Base-by-base conservation (phyloP, 2,888 invertebrate species). In the Falcaria lacertinaria region DNA sequence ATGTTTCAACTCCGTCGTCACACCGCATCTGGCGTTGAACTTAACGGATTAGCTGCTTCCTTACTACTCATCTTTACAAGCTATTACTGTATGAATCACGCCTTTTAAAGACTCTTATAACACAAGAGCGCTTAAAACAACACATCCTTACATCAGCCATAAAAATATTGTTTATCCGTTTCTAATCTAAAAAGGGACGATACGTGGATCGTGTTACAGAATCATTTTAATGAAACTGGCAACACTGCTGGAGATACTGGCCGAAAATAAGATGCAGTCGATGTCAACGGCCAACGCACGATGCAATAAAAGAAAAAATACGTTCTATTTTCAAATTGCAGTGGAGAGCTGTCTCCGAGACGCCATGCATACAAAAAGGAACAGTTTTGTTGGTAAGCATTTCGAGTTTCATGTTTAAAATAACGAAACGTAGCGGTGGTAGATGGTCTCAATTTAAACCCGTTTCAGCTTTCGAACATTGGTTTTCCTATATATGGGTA, bases 261-360 rank as follows among this genome's bases (percentile, higher is more conserved):
- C 78, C 80, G 65, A 80, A 85, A 85, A 87, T 87, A 85, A 72
- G 63, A 74, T 80, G 80, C 82, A 78, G 69, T 64, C 53, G 72
- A 80, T 80, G 86, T 80, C 82, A 80, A 78, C 81, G 85, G 68
- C 81, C 87, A 77, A 56, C 60, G 53, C 57, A 69, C 74, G 73
- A 83, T 86, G 87, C 87, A 86, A 80, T 63, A 76, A 74, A 69
- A 78, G 79, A 80, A 81, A 72, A 69, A 50, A 59, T 43, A 42
- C 52, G 58, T 78, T 86, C 86, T 87, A 85, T 85, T 85, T 84
- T 79, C 75, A 83, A 83, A 79, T 79, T 80, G 80, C 80, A 78
- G 69, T 69, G 73, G 70, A 70, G 74, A 70, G 68, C 68, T 51
- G 42, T 47, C 54, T 57, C 50, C 54, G 64, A 68, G 64, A 64